These are phyloP conservation scores for Therioaphis trifolii DNA, from an alignment of 2,888 invertebrate species.

Conservation along the genomic window DNA sequence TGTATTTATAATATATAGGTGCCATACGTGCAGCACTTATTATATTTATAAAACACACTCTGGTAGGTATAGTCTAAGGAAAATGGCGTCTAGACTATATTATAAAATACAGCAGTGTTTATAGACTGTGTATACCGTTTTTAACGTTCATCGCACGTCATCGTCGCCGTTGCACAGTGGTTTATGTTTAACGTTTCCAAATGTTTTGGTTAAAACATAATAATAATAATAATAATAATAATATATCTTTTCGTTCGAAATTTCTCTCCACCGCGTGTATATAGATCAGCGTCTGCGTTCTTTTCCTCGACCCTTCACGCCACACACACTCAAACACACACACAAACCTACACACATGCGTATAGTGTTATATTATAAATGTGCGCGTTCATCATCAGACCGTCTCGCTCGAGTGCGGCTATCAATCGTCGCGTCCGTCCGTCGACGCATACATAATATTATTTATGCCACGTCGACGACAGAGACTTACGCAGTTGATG, in stretches of 20 bases:
- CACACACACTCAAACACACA: neutral
- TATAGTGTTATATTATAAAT: neutral
- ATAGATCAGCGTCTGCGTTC: neutral
- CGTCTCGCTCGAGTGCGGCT: neutral
- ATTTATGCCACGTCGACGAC: neutral
- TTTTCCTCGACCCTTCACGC: neutral
- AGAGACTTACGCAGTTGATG: too few relatives aligned
- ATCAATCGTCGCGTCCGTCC: constrained; percentile 32
- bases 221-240: neutral
- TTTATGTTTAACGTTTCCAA: constrained; percentile 38
- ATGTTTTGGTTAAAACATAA: constrained; percentile 27
- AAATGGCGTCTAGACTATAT: constrained; percentile 27
- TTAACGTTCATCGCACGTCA: constrained; percentile 21
- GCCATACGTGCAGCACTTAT: too few relatives aligned
- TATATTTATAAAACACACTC: neutral
- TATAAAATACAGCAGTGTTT: neutral
- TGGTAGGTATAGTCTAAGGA: neutral
- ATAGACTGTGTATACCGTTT: neutral
- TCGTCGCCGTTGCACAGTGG: neutral
- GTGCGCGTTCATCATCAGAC: neutral
- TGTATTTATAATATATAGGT: too few relatives aligned
- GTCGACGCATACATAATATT: neutral
- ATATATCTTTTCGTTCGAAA: constrained; percentile 1
- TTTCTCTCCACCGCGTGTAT: neutral
- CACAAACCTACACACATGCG: neutral